Conservation (phyloP, 2,797 vertebrate genomes). For the Pangasius krempfi region DNA sequence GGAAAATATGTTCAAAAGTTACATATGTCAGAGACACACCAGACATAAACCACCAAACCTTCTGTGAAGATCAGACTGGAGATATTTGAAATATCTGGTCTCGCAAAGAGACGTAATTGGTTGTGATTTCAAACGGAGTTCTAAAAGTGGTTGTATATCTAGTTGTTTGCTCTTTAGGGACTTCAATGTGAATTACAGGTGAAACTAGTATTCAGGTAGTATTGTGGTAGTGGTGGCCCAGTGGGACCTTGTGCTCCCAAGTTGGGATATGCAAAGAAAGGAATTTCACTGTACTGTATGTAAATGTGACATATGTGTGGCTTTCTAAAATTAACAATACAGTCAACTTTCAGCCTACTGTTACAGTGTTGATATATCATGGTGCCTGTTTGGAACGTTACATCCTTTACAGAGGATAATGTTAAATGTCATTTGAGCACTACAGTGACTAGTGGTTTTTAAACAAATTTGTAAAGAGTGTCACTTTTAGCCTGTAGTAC, state of each 20-base stretch:
- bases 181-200: not conserved
- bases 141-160: not conserved
- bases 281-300: not conserved
- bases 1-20: not conserved
- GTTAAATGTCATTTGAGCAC: not conserved
- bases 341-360: not conserved
- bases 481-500: not conserved
- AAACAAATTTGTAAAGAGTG: not conserved
- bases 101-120: not conserved
- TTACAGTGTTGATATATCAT: not conserved
- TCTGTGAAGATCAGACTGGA: not conserved
- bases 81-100: not conserved
- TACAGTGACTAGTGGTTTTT: not conserved
- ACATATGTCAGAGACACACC: not conserved
- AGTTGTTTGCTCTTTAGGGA: not conserved
- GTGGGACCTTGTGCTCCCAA: not conserved
- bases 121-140: not conserved
- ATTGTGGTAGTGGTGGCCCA: not conserved
- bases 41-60: not conserved
- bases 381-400: not conserved
- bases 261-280: not conserved
- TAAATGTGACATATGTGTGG: not conserved
- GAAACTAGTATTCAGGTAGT: not conserved
- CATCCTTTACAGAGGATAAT: not conserved
- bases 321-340: not conserved